Evolutionary conservation across 2,888 invertebrate species (phyloP), one percentile per base, ranked within the genome.

Genomic region (Lacanobia oleracea): DNA sequence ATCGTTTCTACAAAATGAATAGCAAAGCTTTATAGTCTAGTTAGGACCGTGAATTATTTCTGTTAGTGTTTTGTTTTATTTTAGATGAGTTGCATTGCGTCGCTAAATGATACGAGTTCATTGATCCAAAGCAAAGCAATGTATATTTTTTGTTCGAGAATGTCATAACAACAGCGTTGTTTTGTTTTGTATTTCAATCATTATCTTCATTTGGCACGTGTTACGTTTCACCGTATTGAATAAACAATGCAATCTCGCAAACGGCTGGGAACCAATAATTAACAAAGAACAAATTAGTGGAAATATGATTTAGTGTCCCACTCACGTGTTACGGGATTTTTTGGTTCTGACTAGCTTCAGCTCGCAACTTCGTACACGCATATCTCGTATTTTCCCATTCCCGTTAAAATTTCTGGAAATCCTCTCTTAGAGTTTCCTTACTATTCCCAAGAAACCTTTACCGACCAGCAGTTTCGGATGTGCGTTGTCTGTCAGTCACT

Each of bases 31-130:
- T 4, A 12, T 40, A 40, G 4, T 65, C 57, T 59, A 69, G 43
- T 12, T 43, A 59, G 23, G 69, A 59, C 40, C 53, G 23, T 21
- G 23, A 9, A 51, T 37, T 67, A 67, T 63, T 54, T 23, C 23
- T 40, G 27, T 23, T 40, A 12, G 2, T 59, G 23, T 62, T 67
- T 81, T 78, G 68, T 80, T 80, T 75, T 61, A 40, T 61, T 65
- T 64, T n/a, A n/a, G 40, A 40, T n/a, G 64, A 37, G 50, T 37
- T 62, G 65, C 81, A 69, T 81, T 66, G 65, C 77, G 69, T 75
- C 67, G 53, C 63, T 61, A 75, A 81, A 76, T 75, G 64, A 62
- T 63, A 69, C 48, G 57, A 50, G 78, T 81, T 78, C 70, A 69
- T 62, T 76, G 78, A 69, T 23, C 69, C 5, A 21, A 6, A 14